These are phyloP conservation scores for Eristalis pertinax DNA, from an alignment of 2,888 invertebrate genomes.

Conservation along the genomic window DNA sequence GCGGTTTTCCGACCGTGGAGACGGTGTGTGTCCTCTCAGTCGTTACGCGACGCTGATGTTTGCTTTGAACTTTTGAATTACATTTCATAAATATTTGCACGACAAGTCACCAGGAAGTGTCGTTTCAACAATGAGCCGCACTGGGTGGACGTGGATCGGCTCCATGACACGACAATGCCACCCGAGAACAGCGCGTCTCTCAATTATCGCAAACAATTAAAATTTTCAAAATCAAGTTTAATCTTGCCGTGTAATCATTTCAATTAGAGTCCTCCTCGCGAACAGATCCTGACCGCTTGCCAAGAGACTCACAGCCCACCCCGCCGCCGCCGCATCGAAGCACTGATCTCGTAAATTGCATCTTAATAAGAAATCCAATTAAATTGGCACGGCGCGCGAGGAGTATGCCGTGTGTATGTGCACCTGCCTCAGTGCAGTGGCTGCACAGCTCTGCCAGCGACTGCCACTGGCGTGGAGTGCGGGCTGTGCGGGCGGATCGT, in stretches of 20 bases:
- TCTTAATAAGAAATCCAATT: constrained; percentile 72
- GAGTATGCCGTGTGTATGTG: constrained; percentile 32
- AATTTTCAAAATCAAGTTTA: constrained; percentile 73
- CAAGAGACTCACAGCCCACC: constrained; percentile 15
- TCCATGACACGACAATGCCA: constrained; percentile 42
- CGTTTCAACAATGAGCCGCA: constrained; percentile 52
- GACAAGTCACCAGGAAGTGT: constrained; percentile 41
- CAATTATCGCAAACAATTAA: constrained; percentile 69
- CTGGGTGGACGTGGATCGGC: neutral
- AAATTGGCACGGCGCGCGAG: constrained; percentile 41
- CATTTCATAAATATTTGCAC: constrained; percentile 44
- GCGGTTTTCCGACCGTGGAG: constrained; percentile 49
- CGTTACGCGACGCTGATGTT: constrained; percentile 11
- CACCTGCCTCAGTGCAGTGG: constrained; percentile 49
- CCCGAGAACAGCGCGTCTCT: constrained; percentile 34
- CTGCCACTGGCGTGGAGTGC: neutral
- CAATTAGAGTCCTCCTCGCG: constrained; percentile 50
- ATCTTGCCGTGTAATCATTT: constrained; percentile 62
- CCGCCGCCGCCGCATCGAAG: neutral
- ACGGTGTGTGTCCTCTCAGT: neutral
- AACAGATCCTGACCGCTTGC: constrained; percentile 47
- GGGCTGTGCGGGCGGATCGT: neutral
- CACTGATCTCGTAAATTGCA: constrained; percentile 65
- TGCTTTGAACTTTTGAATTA: constrained; percentile 59
- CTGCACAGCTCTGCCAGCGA: neutral